phyloP scores from a whole-genome alignment of 2,113 vertebrate species.

The Engraulis encrasicolus region DNA sequence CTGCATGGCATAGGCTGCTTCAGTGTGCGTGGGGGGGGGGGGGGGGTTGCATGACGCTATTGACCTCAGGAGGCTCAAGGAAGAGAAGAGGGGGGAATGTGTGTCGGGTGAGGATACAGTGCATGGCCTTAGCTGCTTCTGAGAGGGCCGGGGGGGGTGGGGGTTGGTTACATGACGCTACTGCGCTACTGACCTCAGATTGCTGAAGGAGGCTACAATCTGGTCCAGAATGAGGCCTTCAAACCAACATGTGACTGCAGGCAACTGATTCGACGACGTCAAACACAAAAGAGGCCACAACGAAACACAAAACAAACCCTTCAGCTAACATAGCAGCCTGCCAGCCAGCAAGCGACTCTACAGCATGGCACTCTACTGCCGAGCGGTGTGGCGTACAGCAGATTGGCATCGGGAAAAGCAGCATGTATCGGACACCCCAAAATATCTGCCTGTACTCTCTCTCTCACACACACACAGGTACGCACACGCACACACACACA shows the following conservation, averaged over 20 bases:
- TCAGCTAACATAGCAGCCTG: no score
- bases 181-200: constrained; percentile 57
- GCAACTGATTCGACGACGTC: constrained; percentile 52
- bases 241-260: constrained; percentile 63
- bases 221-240: constrained; percentile 59
- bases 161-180: constrained; percentile 10
- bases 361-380: background rate
- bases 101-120: no score
- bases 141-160: background rate
- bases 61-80: no score
- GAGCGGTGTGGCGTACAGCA: background rate
- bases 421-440: background rate
- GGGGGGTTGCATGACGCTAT: no score
- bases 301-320: no score
- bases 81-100: no score
- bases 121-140: no score
- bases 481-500: background rate
- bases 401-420: background rate
- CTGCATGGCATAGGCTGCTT: no score
- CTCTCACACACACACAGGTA: no score
- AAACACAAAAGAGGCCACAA: constrained; percentile 8
- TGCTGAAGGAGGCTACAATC: constrained; percentile 56
- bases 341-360: background rate
- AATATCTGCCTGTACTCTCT: no score
- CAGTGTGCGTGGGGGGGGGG: no score